These are phyloP conservation scores for Menura novaehollandiae DNA, from an alignment of 2,113 vertebrate species.

Conservation along the genomic window DNA sequence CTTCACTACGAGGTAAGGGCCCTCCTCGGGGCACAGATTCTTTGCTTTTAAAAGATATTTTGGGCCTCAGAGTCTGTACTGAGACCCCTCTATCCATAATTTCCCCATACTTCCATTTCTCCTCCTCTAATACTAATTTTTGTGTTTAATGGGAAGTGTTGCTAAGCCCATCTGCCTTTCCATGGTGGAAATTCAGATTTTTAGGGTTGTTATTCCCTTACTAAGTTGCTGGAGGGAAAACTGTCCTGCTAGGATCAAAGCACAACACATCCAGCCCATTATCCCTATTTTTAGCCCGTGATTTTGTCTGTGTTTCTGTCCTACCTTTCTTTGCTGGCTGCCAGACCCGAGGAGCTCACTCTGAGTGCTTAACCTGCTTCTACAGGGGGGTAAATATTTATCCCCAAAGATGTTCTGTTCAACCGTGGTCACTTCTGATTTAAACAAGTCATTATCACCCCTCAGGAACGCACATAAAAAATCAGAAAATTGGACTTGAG, in stretches of 20 bases:
- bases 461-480: neutral
- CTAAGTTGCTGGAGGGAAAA: neutral
- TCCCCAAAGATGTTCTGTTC: neutral
- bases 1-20: slow-evolving; percentile 88
- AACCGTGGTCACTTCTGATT: neutral
- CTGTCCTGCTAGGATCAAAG: neutral
- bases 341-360: rapidly evolving
- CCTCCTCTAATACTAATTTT: neutral
- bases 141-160: neutral
- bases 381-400: neutral
- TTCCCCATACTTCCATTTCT: neutral
- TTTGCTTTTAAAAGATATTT: neutral
- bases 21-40: neutral
- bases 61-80: neutral
- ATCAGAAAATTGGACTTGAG: rapidly evolving
- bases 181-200: neutral
- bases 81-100: neutral
- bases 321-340: neutral
- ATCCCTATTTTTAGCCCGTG: rapidly evolving
- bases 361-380: neutral
- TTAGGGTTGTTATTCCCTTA: neutral
- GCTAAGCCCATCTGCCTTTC: neutral
- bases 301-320: neutral
- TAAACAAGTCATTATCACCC: neutral
- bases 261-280: rapidly evolving